These are phyloP conservation scores for Eublepharis macularius DNA, from an alignment of 2,113 vertebrate species.

Conservation along the genomic window DNA sequence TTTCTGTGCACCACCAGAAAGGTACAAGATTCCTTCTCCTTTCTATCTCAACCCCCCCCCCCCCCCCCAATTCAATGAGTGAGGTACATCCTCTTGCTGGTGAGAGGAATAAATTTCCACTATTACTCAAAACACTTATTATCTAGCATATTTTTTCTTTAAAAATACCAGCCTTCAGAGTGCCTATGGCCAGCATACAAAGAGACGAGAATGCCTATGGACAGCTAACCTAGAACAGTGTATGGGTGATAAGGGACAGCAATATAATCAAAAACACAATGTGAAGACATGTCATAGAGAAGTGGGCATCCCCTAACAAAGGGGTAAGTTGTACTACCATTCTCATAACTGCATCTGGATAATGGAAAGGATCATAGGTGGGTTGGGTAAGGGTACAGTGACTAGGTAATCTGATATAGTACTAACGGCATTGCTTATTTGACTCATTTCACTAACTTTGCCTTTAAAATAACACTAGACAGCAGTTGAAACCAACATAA, in stretches of 20 bases:
- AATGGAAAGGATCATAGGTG: background rate
- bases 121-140: background rate
- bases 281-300: background rate
- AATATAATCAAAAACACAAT: background rate
- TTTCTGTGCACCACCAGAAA: too few relatives aligned
- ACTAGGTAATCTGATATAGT: background rate
- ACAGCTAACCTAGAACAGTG: background rate
- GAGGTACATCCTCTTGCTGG: background rate
- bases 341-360: background rate
- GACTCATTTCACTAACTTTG: background rate
- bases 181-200: background rate
- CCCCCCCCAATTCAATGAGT: background rate
- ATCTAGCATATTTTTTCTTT: background rate
- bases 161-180: background rate
- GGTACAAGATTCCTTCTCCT: too few relatives aligned
- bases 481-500: constrained; percentile 72
- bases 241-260: background rate
- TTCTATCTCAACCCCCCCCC: too few relatives aligned
- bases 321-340: background rate
- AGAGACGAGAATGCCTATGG: background rate
- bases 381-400: background rate
- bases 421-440: background rate
- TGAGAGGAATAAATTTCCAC: too few relatives aligned
- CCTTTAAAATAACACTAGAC: background rate
- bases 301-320: background rate